Conservation (phyloP, 2,113 vertebrate genomes). For the Sterrhoptilus dennistouni region DNA sequence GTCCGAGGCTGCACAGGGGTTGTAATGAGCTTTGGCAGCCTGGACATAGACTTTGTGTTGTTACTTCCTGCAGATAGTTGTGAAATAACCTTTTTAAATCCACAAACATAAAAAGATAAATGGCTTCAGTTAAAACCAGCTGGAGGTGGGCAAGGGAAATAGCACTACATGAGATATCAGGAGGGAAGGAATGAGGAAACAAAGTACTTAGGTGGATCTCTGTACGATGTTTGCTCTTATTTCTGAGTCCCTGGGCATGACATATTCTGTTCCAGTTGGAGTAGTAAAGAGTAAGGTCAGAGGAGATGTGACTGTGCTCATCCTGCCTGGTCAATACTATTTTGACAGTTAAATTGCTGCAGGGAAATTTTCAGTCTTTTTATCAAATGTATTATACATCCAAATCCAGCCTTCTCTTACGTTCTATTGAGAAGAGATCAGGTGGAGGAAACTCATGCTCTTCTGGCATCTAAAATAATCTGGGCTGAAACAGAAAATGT, state of each 20-base stretch:
- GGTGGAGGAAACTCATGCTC: not conserved
- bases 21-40: not conserved
- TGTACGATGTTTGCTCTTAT: not conserved
- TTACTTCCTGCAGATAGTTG: not conserved
- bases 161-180: not conserved
- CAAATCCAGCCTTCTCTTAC: not conserved
- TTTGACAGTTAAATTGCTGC: not conserved
- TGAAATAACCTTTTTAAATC: not conserved
- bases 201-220: not conserved
- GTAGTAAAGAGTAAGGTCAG: not conserved
- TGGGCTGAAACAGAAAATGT: not conserved
- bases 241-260: not conserved
- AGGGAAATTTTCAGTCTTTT: not conserved
- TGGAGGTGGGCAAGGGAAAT: not conserved
- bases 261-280: not conserved
- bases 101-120: not conserved
- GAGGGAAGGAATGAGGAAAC: not conserved
- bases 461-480: not conserved
- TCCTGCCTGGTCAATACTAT: not conserved
- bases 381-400: not conserved
- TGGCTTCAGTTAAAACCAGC: not conserved
- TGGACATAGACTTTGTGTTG: not conserved
- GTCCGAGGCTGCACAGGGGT: not conserved
- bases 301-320: not conserved
- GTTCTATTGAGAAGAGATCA: not conserved